Percentiles rank a stretch among this genome's conserved stretches.
Evolutionary conservation across 1,140 invertebrate species (phyloP).

Genomic region (Heterodera carotae): DNA sequence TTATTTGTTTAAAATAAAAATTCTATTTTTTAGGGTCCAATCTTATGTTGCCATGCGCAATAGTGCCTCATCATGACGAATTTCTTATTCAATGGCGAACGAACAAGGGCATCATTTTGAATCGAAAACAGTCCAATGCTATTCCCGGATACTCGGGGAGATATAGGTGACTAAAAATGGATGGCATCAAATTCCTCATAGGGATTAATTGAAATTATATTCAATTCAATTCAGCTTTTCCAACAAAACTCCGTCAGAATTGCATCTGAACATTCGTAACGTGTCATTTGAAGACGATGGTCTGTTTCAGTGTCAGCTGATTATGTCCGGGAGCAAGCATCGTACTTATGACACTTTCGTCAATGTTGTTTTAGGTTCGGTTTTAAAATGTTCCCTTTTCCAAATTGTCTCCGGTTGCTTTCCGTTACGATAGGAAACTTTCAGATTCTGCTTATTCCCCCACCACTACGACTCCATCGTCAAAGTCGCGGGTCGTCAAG

Average conservation of each 20-base stretch:
- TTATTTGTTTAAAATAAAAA: background rate
- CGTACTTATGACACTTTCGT: constrained; percentile 34
- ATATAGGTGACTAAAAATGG: constrained; percentile 38
- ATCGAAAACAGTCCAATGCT: constrained; percentile 21
- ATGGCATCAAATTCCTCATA: too few relatives aligned
- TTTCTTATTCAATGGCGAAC: constrained; percentile 49
- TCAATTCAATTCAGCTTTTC: constrained; percentile 36
- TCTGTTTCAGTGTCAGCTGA: constrained; percentile 50
- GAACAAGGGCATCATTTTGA: constrained; percentile 42
- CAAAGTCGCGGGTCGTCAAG: background rate
- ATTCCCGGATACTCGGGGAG: constrained; percentile 49
- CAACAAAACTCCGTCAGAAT: constrained; percentile 38
- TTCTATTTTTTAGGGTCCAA: constrained; percentile 20
- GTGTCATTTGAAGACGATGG: constrained; percentile 49
- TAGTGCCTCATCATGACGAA: constrained; percentile 22
- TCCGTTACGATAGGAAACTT: too few relatives aligned
- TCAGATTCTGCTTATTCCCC: too few relatives aligned
- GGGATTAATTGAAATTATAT: background rate
- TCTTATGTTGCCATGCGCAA: constrained; percentile 38
- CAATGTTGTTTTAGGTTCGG: constrained; percentile 50
- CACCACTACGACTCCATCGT: too few relatives aligned
- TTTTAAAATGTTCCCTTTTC: constrained; percentile 41
- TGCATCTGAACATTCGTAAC: constrained; percentile 49
- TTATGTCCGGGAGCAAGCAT: constrained; percentile 22
- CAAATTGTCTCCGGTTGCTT: background rate